Conservation (phyloP, 2,797 vertebrate genomes). For the Danio jaintianensis region DNA sequence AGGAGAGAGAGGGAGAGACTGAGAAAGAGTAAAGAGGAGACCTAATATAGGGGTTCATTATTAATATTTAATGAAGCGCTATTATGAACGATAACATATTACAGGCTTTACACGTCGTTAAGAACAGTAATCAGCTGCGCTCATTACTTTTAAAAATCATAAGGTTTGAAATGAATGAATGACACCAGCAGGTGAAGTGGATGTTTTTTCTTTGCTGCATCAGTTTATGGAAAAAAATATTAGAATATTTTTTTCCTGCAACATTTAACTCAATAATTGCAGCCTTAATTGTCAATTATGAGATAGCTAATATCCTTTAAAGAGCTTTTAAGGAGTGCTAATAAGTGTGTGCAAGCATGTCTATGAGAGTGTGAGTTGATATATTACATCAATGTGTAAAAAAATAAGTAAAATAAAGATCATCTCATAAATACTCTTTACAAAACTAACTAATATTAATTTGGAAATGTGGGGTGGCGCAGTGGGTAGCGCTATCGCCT, state of each 20-base stretch:
- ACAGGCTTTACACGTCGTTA: constrained; percentile 6
- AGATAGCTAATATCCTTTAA: background rate
- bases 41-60: constrained; percentile 5
- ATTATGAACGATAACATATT: constrained; percentile 14
- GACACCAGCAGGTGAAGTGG: background rate
- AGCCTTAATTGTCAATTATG: background rate
- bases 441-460: too few species aligned
- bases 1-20: background rate
- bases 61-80: constrained; percentile 3
- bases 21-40: background rate
- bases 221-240: constrained; percentile 16
- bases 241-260: background rate
- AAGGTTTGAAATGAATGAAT: background rate
- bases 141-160: constrained; percentile 21
- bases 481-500: too few species aligned
- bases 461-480: too few species aligned
- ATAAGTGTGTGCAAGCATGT: constrained; percentile 9
- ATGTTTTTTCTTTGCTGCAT: constrained; percentile 13
- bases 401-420: background rate
- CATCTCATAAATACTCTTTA: too few species aligned
- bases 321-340: background rate
- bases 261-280: background rate
- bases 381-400: background rate
- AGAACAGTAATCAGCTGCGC: constrained; percentile 8
- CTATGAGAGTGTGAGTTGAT: background rate